These are phyloP conservation scores for Corbicula japonica DNA, from an alignment of 2,888 invertebrate genomes.

Conservation along the genomic window DNA sequence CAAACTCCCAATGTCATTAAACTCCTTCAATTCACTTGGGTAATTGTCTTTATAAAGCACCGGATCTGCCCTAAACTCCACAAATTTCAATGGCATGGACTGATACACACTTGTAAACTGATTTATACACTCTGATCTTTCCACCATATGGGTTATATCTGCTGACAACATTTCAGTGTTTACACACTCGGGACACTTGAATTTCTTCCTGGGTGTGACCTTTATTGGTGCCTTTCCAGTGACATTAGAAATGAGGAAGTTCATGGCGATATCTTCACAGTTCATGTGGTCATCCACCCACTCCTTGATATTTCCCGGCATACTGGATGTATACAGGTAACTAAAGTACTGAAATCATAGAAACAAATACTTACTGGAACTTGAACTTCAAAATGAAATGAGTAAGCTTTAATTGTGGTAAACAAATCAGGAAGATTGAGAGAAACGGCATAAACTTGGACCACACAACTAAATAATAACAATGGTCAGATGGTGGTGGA, in stretches of 20 bases:
- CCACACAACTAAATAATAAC: no score
- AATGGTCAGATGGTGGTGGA: no score
- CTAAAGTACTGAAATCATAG: conserved; percentile 95
- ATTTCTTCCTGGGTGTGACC: conserved; percentile 97
- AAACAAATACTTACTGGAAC: no score
- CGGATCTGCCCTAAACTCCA: conserved; percentile 98
- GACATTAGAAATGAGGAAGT: conserved; percentile 96
- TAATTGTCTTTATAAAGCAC: conserved; percentile 92
- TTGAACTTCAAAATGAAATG: no score
- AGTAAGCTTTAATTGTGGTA: no score
- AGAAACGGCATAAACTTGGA: no score
- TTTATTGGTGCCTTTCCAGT: conserved; percentile 96
- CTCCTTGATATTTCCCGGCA: conserved; percentile 94
- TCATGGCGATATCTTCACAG: conserved; percentile 99
- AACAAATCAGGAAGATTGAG: no score
- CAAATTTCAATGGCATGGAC: conserved; percentile 94
- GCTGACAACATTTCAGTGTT: conserved; percentile 98
- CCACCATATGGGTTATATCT: conserved; percentile 95
- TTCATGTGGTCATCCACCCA: conserved; percentile 99
- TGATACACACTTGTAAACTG: conserved; percentile 93
- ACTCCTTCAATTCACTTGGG: conserved; percentile 91
- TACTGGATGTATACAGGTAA: conserved; percentile 95
- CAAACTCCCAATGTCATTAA: conserved; percentile 95
- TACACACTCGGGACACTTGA: conserved; percentile 97
- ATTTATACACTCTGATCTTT: conserved; percentile 96